These are phyloP conservation scores for Microplitis manilae DNA, from an alignment of 2,888 invertebrate species.

Conservation along the genomic window DNA sequence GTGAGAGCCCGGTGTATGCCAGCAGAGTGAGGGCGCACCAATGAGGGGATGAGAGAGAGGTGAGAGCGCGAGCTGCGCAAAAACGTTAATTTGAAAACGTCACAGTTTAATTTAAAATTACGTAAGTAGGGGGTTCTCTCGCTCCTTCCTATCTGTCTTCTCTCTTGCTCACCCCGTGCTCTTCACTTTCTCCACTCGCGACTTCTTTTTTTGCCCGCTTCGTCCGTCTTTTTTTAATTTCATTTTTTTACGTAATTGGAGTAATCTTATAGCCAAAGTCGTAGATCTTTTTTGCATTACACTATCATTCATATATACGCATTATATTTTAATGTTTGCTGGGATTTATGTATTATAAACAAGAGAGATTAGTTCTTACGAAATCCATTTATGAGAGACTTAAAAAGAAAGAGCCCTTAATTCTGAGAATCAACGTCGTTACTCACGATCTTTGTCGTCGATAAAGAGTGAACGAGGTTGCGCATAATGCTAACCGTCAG, in stretches of 20 bases:
- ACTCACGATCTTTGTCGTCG: constrained; percentile 47
- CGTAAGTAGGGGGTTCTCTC: constrained; percentile 61
- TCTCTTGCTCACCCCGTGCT: constrained; percentile 30
- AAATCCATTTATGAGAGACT: neutral
- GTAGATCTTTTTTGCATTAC: constrained; percentile 42
- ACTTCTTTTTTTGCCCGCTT: constrained; percentile 31
- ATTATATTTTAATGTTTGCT: constrained; percentile 6
- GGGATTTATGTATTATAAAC: constrained; percentile 38
- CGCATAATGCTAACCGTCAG: constrained; percentile 38
- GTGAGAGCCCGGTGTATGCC: constrained; percentile 46
- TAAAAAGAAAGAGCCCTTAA: constrained; percentile 40
- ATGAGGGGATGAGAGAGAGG: constrained; percentile 52
- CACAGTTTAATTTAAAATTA: constrained; percentile 71
- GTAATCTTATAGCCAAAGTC: constrained; percentile 61
- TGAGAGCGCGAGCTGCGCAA: constrained; percentile 55
- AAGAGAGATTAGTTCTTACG: constrained; percentile 26
- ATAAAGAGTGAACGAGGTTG: constrained; percentile 41
- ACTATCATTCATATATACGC: neutral
- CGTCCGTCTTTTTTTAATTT: constrained; percentile 33
- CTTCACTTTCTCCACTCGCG: constrained; percentile 28
- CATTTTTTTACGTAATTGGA: constrained; percentile 52
- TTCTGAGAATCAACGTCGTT: constrained; percentile 48
- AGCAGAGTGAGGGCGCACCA: constrained; percentile 27
- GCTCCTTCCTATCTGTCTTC: constrained; percentile 50
- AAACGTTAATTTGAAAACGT: constrained; percentile 72